A percentile compares a stretch with the other conserved stretches of the same genome.
Evolutionary conservation across 1,140 invertebrate genomes (phyloP).

Genomic region (Drosophila prosaltans): DNA sequence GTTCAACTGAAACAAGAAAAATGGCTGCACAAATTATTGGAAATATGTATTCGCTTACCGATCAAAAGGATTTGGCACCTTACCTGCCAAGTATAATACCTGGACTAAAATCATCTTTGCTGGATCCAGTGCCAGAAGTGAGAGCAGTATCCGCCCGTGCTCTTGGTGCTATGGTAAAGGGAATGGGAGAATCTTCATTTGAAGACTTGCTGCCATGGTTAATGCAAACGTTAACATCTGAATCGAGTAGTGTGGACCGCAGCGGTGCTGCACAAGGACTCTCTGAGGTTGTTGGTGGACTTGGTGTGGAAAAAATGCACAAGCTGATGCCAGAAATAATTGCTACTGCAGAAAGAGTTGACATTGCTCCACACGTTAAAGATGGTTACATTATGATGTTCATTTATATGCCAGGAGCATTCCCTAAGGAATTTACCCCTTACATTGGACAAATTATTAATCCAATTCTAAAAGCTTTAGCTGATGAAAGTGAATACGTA

Average conservation of each 20-base stretch:
- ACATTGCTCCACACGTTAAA: conserved; percentile 98
- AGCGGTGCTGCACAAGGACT: conserved; percentile 99
- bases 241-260: conserved; percentile 96
- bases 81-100: conserved; percentile 98
- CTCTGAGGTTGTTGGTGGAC: conserved; percentile 96
- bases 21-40: conserved; percentile 99
- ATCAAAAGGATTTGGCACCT: conserved; percentile 98
- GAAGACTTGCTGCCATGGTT: conserved; percentile 98
- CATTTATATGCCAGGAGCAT: conserved; percentile 99
- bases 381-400: conserved; percentile 99
- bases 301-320: conserved; percentile 97
- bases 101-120: conserved; percentile 96
- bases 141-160: conserved; percentile 96
- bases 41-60: conserved; percentile 99
- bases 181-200: conserved; percentile 98
- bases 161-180: conserved; percentile 97
- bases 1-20: conserved; percentile 98
- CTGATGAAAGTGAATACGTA: conserved; percentile 99
- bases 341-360: conserved; percentile 94
- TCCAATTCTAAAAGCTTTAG: conserved; percentile 97
- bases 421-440: conserved; percentile 96
- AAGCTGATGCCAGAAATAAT: conserved; percentile 99
- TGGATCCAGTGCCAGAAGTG: conserved; percentile 99
- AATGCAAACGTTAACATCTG: conserved; percentile 98
- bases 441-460: conserved; percentile 99